Evolutionary conservation across 2,113 vertebrate genomes (phyloP).

Genomic region (Lepisosteus osseus): DNA sequence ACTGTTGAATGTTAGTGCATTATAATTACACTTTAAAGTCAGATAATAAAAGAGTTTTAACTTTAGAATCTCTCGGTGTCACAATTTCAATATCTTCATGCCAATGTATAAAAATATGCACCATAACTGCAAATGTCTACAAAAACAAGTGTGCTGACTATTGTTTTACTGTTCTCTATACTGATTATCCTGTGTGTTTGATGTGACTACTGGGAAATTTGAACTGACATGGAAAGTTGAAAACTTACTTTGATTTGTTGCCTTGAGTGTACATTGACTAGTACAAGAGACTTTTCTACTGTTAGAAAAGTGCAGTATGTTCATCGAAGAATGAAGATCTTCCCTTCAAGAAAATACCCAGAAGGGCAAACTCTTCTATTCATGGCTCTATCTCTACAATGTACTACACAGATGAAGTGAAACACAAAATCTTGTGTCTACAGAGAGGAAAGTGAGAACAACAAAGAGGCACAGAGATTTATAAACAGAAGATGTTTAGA

Average conservation of each 20-base stretch:
- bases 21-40: too few relatives aligned
- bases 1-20: too few relatives aligned
- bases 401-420: not conserved
- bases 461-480: too few relatives aligned
- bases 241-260: not conserved
- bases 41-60: too few relatives aligned
- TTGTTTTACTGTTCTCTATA: not conserved
- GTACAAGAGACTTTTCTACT: not conserved
- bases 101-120: not conserved
- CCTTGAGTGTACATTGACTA: not conserved
- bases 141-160: not conserved
- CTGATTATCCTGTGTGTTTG: not conserved
- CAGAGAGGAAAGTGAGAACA: too few relatives aligned
- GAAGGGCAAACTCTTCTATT: not conserved
- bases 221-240: conserved; percentile 14
- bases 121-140: not conserved
- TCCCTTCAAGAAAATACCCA: not conserved
- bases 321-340: not conserved
- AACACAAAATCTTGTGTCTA: too few relatives aligned
- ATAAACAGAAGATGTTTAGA: too few relatives aligned
- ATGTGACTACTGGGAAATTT: not conserved
- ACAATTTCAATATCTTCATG: not conserved
- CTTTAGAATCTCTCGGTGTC: too few relatives aligned
- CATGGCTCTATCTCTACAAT: not conserved
- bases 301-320: not conserved